These are phyloP conservation scores for Elephantulus edwardii DNA, from an alignment of 2,113 vertebrate species.

Conservation along the genomic window DNA sequence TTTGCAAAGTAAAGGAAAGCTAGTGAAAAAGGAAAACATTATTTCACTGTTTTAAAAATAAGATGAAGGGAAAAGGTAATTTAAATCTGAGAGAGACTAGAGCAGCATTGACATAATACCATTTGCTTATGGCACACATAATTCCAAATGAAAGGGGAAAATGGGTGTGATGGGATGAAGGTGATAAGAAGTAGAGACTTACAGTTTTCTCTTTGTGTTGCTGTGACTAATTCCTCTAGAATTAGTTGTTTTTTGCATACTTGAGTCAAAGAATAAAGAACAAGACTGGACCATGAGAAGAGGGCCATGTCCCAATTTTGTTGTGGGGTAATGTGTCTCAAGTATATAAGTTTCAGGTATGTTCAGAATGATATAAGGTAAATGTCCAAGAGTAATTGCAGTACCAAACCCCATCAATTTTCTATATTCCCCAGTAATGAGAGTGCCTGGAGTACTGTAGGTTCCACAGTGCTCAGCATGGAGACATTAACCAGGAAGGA, in stretches of 20 bases:
- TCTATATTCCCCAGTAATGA: neutral
- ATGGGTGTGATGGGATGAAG: constrained; percentile 30
- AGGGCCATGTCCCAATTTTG: neutral
- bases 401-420: neutral
- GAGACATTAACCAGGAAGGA: neutral
- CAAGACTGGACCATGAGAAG: neutral
- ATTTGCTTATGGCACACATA: constrained; percentile 18
- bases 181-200: neutral
- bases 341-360: neutral
- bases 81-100: neutral
- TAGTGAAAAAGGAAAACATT: constrained; percentile 37
- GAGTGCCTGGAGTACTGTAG: neutral
- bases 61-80: neutral
- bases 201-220: neutral
- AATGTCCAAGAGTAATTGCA: neutral
- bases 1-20: constrained; percentile 21
- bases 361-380: neutral
- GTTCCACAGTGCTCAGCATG: neutral
- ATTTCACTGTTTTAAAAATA: neutral
- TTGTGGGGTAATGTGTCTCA: neutral
- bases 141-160: constrained; percentile 38
- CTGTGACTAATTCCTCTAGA: neutral
- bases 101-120: neutral
- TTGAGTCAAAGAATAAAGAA: neutral
- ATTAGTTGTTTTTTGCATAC: neutral